Evolutionary conservation across 2,888 invertebrate species (phyloP).

Genomic region (Drosophila atripex): DNA sequence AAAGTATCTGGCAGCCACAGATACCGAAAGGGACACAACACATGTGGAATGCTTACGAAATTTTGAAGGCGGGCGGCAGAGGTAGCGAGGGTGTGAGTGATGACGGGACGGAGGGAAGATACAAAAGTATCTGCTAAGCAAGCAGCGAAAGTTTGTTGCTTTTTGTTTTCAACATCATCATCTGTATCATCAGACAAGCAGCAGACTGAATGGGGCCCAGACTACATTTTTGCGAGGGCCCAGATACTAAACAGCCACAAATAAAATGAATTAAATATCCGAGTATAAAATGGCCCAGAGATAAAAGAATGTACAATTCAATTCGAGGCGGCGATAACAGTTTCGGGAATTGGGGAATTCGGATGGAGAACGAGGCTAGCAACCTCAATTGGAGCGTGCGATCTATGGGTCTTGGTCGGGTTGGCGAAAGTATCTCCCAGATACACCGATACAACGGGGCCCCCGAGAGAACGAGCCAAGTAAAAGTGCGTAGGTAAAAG

Average conservation of each 20-base stretch:
- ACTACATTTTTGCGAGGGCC: conserved; percentile 1
- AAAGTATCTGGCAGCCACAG: conserved; percentile 70
- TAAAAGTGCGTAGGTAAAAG: conserved; percentile 77
- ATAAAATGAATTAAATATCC: conserved; percentile 52
- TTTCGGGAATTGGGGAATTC: conserved; percentile 33
- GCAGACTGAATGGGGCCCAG: conserved; percentile 60
- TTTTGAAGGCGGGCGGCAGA: conserved; percentile 1
- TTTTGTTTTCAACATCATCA: conserved; percentile 37
- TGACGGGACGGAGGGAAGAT: conserved; percentile 1
- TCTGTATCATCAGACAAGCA: conserved; percentile 21
- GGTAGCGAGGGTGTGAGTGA: conserved; percentile 3
- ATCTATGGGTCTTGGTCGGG: conserved; percentile 49
- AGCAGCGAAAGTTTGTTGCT: conserved; percentile 57
- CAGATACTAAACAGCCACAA: conserved; percentile 24
- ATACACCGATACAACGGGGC: conserved; percentile 2
- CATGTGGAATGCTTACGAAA: conserved; percentile 45
- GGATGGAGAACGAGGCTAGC: conserved; percentile 30
- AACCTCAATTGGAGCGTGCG: conserved; percentile 70
- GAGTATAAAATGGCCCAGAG: conserved; percentile 24
- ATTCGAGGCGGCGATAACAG: conserved; percentile 45
- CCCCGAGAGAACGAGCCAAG: conserved; percentile 14
- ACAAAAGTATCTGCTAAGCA: conserved; percentile 52
- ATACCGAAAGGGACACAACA: conserved; percentile 24
- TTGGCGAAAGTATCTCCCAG: conserved; percentile 57
- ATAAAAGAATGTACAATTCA: conserved; percentile 38